Percentiles rank a stretch among this genome's conserved stretches.
Evolutionary conservation across 2,888 invertebrate species (phyloP).

Genomic region (Drosophila borborema): DNA sequence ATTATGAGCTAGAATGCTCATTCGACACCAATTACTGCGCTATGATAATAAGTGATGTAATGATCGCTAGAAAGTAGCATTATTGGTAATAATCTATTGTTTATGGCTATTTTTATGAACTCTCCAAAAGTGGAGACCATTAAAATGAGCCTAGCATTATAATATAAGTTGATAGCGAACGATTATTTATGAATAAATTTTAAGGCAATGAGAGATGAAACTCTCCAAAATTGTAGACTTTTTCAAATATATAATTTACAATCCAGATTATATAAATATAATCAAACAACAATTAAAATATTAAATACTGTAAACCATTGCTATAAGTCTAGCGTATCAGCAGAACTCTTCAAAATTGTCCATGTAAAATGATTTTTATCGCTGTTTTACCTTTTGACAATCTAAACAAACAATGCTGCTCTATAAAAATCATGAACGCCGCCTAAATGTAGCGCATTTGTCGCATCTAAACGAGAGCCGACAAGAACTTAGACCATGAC

Average conservation of each 20-base stretch:
- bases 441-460: conserved; percentile 62
- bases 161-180: neutral
- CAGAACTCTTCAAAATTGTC: conserved; percentile 6
- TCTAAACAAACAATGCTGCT: conserved; percentile 13
- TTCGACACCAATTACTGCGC: neutral
- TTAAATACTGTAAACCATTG: too few species aligned
- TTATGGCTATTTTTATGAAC: neutral
- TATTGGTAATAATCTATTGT: too few species aligned
- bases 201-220: neutral
- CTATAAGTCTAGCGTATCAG: conserved; percentile 4
- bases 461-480: conserved; percentile 59
- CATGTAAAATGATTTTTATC: conserved; percentile 3
- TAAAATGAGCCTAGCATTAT: neutral
- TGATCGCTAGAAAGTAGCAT: neutral
- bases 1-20: neutral
- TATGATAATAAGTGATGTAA: neutral
- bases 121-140: conserved; percentile 12
- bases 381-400: neutral
- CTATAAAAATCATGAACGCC: conserved; percentile 25
- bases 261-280: too few species aligned
- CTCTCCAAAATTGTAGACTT: conserved; percentile 32
- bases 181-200: neutral
- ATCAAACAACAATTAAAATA: too few species aligned
- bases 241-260: neutral
- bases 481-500: conserved; percentile 64